phyloP scores from a whole-genome alignment of 2,113 vertebrate species.

The Tretioscincus oriximinensis region DNA sequence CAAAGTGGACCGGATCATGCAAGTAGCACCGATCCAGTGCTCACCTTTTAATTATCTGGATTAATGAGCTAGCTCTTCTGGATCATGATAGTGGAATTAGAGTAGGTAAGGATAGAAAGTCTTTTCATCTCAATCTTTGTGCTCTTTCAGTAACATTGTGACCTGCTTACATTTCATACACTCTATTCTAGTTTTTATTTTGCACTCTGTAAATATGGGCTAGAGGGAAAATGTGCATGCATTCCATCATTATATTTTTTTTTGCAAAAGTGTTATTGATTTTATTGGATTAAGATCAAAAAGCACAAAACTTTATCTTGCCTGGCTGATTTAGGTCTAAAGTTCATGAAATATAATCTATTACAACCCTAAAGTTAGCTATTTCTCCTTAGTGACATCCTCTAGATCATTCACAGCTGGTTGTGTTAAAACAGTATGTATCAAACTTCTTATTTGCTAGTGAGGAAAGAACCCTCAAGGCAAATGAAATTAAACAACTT shows the following conservation, averaged over 20 bases:
- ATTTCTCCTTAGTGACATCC: conserved; percentile 33
- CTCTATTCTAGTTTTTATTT: background rate
- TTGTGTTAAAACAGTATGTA: conserved; percentile 50
- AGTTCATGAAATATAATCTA: conserved; percentile 53
- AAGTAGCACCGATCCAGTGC: too few relatives aligned
- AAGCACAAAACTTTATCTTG: conserved; percentile 25
- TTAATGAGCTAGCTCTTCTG: too few relatives aligned
- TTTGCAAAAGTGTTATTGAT: conserved; percentile 15
- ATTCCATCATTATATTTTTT: background rate
- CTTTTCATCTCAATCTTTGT: background rate
- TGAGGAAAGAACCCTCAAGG: conserved; percentile 54
- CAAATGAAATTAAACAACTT: conserved; percentile 56
- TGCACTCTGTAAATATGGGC: background rate
- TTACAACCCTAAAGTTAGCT: conserved; percentile 48
- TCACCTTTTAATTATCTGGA: too few relatives aligned
- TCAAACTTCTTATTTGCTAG: conserved; percentile 58
- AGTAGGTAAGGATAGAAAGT: too few relatives aligned
- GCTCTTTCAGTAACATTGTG: background rate
- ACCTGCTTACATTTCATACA: background rate
- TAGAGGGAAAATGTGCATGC: background rate
- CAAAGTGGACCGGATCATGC: too few relatives aligned
- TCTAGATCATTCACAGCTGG: conserved; percentile 47
- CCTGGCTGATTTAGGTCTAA: conserved; percentile 32
- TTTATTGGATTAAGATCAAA: conserved; percentile 28
- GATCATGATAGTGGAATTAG: too few relatives aligned